phyloP scores from a whole-genome alignment of 2,113 vertebrate species.

The Vombatus ursinus region DNA sequence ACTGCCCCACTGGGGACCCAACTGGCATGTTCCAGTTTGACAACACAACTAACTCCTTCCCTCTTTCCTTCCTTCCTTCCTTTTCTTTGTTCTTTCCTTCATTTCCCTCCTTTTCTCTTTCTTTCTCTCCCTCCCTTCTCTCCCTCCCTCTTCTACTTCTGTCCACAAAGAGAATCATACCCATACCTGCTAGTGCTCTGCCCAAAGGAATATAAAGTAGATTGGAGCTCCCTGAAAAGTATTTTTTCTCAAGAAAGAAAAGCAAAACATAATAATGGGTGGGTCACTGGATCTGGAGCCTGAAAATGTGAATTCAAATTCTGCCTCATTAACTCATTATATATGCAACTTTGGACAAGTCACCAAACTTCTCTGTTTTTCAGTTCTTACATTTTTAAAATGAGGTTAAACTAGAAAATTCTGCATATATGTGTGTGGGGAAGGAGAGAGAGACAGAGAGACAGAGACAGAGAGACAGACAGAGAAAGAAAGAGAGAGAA shows the following conservation, averaged over 20 bases:
- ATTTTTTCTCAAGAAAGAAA: neutral
- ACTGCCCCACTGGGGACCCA: too few species aligned
- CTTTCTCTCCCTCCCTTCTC: too few species aligned
- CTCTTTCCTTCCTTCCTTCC: too few species aligned
- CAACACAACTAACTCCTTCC: too few species aligned
- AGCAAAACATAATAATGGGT: neutral
- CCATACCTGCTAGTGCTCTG: too few species aligned
- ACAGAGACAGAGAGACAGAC: too few species aligned
- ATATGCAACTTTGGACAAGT: neutral
- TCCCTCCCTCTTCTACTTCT: too few species aligned
- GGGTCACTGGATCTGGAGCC: neutral
- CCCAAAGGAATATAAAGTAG: neutral
- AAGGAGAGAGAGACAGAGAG: neutral
- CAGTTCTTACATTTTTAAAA: neutral
- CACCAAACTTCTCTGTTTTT: too few species aligned
- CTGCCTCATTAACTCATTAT: neutral
- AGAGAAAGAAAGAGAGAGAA: neutral
- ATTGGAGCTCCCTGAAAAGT: neutral
- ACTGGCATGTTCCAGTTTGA: too few species aligned
- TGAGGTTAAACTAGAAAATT: neutral
- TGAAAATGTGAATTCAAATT: neutral
- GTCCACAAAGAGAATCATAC: too few species aligned
- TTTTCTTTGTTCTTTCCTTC: too few species aligned
- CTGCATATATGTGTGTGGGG: too few species aligned
- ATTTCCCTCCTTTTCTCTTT: rapidly evolving